phyloP scores from a whole-genome alignment of 2,797 vertebrate genomes.

The Tadarida brasiliensis region DNA sequence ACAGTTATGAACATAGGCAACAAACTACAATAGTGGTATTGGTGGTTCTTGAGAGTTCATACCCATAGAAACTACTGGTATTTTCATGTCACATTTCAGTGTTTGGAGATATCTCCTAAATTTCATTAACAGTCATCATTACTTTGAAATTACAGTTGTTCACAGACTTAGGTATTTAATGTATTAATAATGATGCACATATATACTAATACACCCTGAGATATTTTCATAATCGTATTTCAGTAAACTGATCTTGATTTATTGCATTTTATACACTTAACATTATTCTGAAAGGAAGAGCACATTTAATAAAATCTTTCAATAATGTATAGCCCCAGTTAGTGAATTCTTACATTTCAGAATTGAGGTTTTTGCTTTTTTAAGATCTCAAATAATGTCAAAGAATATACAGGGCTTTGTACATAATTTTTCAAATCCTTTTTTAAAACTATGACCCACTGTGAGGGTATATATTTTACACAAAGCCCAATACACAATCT shows the following conservation, averaged over 20 bases:
- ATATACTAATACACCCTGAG: not conserved
- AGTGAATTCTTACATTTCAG: conserved; percentile 7
- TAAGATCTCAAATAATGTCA: not conserved
- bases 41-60: not conserved
- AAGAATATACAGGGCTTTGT: not conserved
- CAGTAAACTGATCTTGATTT: not conserved
- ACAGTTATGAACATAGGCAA: not conserved
- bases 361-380: not conserved
- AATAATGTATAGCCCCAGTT: conserved; percentile 56
- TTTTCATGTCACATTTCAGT: conserved; percentile 32
- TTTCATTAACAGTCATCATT: not conserved
- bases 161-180: not conserved
- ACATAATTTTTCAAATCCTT: not conserved
- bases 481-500: not conserved
- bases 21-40: not conserved
- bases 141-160: not conserved
- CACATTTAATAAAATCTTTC: not conserved
- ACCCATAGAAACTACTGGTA: not conserved
- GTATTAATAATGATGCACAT: not conserved
- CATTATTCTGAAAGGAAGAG: not conserved
- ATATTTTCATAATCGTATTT: conserved; percentile 18
- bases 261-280: conserved; percentile 42
- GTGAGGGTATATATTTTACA: conserved; percentile 42
- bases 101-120: conserved; percentile 8
- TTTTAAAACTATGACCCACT: not conserved